Evolutionary conservation across 92 coral and sea anemone genomes (phyloP), one percentile per base, ranked within the genome.

Genomic region (Siderastrea siderea): DNA sequence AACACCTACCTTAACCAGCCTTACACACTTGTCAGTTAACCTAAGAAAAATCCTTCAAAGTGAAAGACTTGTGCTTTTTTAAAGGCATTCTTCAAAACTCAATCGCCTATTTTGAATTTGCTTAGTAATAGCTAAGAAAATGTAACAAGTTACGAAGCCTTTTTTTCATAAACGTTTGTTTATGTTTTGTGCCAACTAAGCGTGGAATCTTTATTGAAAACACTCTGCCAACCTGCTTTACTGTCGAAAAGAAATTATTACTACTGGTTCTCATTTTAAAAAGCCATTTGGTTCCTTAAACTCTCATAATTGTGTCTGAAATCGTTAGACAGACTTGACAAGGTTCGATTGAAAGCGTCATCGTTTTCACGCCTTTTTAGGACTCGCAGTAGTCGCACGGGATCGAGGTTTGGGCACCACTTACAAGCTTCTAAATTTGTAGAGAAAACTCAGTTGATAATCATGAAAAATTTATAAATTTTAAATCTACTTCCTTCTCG

Each of bases 391-490:
- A 13, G 71, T 26, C 64, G 3, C 47, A 14, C 84, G 84, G n/a
- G 54, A 54, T 68, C 76, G 77, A 81, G 85, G 76, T 68, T 44
- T 58, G 45, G 38, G 47, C 70, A 26, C n/a, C n/a, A 47, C 52
- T 7, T 14, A 15, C 16, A 46, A 81, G n/a, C 15, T 71, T 84
- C 87, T 50, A 17, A 61, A 48, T 60, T 63, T 61, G 61, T 73
- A 38, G 12, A 61, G 49, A 60, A 74, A 19, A 48, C 48, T 74
- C 87, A 73, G 51, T 13, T 52, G 81, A 84, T 84, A 17, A 75
- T 74, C 45, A 84, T 84, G 74, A 84, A 84, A 84, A 26, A 74
- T 84, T 84, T 64, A 84, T 84, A 38, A 62, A 72, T 26, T n/a
- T 52, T 2, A 84, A 75, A 64, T 59, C 12, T 68, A 53, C 80